Percentiles rank a stretch among this genome's conserved stretches.
Evolutionary conservation across 2,888 invertebrate species (phyloP).

Genomic region (Monoplex corrugatus): DNA sequence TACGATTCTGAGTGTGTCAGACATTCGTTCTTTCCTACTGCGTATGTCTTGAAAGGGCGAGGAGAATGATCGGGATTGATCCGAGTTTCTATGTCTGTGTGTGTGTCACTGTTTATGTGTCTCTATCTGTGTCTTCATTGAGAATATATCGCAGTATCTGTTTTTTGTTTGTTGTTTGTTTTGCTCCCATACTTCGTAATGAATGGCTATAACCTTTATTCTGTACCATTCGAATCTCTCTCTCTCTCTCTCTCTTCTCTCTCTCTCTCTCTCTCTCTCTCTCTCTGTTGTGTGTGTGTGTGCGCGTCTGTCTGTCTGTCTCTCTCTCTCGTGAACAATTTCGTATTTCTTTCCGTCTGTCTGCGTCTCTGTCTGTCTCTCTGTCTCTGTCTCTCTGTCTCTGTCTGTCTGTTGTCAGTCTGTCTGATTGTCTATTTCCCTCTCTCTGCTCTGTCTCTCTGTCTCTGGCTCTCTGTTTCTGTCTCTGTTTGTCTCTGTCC

Average conservation of each 20-base stretch:
- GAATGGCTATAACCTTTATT: too few species aligned
- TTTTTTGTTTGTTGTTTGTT: neutral
- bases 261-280: constrained; percentile 39
- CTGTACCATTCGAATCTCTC: neutral
- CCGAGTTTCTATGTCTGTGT: neutral
- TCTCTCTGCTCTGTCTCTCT: too few species aligned
- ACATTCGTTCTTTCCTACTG: too few species aligned
- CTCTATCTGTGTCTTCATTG: too few species aligned
- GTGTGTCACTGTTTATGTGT: neutral
- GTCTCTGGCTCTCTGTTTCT: too few species aligned
- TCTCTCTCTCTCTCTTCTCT: constrained; percentile 1
- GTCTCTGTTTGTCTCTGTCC: too few species aligned
- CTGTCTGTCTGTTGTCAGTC: neutral
- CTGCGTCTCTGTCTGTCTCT: neutral
- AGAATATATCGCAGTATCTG: neutral
- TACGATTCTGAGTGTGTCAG: too few species aligned
- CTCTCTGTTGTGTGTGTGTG: neutral
- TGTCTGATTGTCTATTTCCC: neutral
- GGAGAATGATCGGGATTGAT: too few species aligned
- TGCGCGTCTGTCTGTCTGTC: neutral
- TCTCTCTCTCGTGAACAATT: constrained; percentile 15
- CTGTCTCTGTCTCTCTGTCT: neutral
- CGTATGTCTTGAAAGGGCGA: too few species aligned
- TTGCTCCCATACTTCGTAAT: too few species aligned
- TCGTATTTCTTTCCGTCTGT: too few species aligned